A percentile compares a stretch with the other conserved stretches of the same genome.
Conservation (phyloP, 2,888 invertebrate species). For the Slavum lentiscoides region DNA sequence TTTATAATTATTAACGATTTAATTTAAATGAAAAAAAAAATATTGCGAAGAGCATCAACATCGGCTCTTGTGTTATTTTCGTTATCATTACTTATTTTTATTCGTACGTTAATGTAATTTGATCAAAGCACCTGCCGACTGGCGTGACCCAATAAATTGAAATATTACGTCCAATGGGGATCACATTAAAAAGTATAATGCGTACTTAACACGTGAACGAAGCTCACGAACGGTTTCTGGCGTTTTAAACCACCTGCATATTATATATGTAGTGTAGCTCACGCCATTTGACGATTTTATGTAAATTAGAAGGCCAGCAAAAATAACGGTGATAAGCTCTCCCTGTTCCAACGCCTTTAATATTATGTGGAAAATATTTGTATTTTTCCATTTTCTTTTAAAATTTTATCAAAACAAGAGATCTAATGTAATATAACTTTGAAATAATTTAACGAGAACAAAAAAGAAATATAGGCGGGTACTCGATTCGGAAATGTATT, state of each 20-base stretch:
- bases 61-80: constrained; percentile 2
- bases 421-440: constrained; percentile 1
- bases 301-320: constrained; percentile 24
- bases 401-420: neutral
- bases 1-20: neutral
- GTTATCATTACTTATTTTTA: constrained; percentile 12
- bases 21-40: neutral
- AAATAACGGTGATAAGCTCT: neutral
- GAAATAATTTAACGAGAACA: neutral
- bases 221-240: constrained; percentile 24
- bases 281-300: constrained; percentile 48
- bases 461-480: neutral
- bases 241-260: constrained; percentile 13
- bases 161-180: constrained; percentile 38
- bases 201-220: constrained; percentile 37
- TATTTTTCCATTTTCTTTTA: constrained; percentile 4
- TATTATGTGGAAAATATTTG: constrained; percentile 14
- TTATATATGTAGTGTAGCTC: constrained; percentile 3
- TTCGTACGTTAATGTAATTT: constrained; percentile 34
- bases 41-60: neutral
- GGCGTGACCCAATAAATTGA: constrained; percentile 50
- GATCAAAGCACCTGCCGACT: constrained; percentile 10
- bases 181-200: constrained; percentile 43
- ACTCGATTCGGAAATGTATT: neutral
- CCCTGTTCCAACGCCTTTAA: constrained; percentile 2